phyloP scores from a whole-genome alignment of 1,140 invertebrate species.

The Parasteatoda tepidariorum region DNA sequence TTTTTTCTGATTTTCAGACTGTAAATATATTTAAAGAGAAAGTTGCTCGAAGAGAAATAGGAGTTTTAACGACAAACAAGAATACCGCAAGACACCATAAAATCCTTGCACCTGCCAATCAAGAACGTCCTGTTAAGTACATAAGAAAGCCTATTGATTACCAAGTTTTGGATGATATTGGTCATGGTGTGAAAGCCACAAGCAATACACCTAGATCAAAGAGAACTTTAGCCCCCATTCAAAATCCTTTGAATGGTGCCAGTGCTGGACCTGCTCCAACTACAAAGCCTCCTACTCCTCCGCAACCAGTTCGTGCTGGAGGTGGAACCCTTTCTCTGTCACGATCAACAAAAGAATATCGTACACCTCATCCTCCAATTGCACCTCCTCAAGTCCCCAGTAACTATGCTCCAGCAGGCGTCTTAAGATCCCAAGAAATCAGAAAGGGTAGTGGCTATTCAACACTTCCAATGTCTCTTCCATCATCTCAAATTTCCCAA shows the following conservation, averaged over 20 bases:
- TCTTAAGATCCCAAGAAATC: too few species aligned
- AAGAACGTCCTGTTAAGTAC: slow-evolving; percentile 97
- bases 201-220: slow-evolving; percentile 61
- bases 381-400: slow-evolving; percentile 90
- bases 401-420: slow-evolving; percentile 84
- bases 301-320: slow-evolving; percentile 78
- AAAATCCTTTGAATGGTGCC: slow-evolving; percentile 49
- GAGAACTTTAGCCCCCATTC: slow-evolving; percentile 32
- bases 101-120: slow-evolving; percentile 96
- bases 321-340: slow-evolving; percentile 79
- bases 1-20: too few species aligned
- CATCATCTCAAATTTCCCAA: slow-evolving; percentile 70
- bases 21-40: slow-evolving; percentile 99
- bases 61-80: slow-evolving; percentile 95
- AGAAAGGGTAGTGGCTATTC: slow-evolving; percentile 83
- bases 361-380: slow-evolving; percentile 88
- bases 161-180: slow-evolving; percentile 92
- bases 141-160: slow-evolving; percentile 97
- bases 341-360: slow-evolving; percentile 84
- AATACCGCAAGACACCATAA: slow-evolving; percentile 92
- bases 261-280: slow-evolving; percentile 83
- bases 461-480: slow-evolving; percentile 72
- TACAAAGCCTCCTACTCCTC: slow-evolving; percentile 94
- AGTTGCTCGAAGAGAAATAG: slow-evolving; percentile 95
- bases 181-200: slow-evolving; percentile 74